phyloP scores from a whole-genome alignment of 2,113 vertebrate genomes.

The Anas platyrhynchos region DNA sequence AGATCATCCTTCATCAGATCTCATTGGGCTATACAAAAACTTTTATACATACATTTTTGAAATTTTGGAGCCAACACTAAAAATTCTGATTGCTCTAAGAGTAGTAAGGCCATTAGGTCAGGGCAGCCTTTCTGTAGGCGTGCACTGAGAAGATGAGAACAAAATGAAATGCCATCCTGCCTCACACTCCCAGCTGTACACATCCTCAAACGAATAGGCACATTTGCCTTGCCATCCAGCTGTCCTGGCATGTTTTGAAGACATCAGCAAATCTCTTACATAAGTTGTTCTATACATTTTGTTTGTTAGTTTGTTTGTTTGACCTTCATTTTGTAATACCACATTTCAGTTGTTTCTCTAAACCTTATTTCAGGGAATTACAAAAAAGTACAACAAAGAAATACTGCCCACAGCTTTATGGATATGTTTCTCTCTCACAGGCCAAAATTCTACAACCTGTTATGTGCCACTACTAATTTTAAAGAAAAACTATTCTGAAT shows the following conservation, averaged over 20 bases:
- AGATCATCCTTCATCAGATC: not conserved
- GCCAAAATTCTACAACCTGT: not conserved
- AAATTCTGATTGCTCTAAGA: not conserved
- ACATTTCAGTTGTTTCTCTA: not conserved
- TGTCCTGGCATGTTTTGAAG: slow-evolving; percentile 13
- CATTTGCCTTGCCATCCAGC: not conserved
- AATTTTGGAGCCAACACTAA: not conserved
- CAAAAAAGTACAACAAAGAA: not conserved
- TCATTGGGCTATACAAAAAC: not conserved
- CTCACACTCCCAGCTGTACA: not conserved
- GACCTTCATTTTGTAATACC: not conserved
- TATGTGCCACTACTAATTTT: not conserved
- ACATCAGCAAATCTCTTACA: not conserved
- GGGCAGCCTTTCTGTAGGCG: not conserved
- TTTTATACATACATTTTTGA: not conserved
- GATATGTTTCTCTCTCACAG: not conserved
- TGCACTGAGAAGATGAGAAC: not conserved
- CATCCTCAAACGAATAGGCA: not conserved
- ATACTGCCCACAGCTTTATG: not conserved
- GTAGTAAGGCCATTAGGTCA: not conserved
- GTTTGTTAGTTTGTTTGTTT: not conserved
- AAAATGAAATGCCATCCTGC: not conserved
- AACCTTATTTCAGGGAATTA: not conserved
- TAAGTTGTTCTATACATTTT: not conserved
- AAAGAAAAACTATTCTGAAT: not conserved